Base-by-base conservation (phyloP, 2,888 invertebrate genomes). In the Xestia ashworthii region DNA sequence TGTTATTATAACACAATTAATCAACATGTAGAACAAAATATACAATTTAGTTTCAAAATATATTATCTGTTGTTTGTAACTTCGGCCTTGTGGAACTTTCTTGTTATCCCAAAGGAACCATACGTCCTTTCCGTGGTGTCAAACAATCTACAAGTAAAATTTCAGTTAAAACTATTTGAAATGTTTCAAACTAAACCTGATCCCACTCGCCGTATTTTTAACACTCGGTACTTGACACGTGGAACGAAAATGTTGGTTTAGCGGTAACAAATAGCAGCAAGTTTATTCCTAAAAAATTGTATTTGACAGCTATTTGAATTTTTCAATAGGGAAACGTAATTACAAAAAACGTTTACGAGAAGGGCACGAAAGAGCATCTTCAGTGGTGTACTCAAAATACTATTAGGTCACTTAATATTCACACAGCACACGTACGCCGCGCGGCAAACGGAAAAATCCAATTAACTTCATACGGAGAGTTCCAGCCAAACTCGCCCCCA, bases 361-460 rank as follows among this genome's bases (percentile, higher is more conserved):
- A 78, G 71, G 68, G 76, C 46, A 72, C 70, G 68, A 72, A 85
- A 87, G 74, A 85, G 76, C 89, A 89, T 89, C 89, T 89, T 82
- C 85, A 89, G 85, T 84, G 84, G 83, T 86, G 88, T 88, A 88
- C 84, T 91, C 90, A 89, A 91, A 94, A 93, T 93, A 94, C 93
- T 94, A 92, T 93, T 92, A 93, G 90, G 91, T 90, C 90, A 92
- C 94, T 94, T 93, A 94, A 94, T 95, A 95, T 95, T 94, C 94
- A 95, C 92, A 91, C 93, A 89, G 92, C 91, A 92, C 94, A 94
- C 95, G 94, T 94, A 90, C 92, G 89, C 90, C 88, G 88, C 93
- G 93, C 90, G 93, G 93, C 93, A 95, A 95, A 95, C 94, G 95
- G 95, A 95, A 95, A 95, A 96, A 96, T 95, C 95, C 95, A 96